A percentile compares a stretch with the other conserved stretches of the same genome.
Conservation (phyloP, 1,140 invertebrate species). For the Harlomillsia oculata region DNA sequence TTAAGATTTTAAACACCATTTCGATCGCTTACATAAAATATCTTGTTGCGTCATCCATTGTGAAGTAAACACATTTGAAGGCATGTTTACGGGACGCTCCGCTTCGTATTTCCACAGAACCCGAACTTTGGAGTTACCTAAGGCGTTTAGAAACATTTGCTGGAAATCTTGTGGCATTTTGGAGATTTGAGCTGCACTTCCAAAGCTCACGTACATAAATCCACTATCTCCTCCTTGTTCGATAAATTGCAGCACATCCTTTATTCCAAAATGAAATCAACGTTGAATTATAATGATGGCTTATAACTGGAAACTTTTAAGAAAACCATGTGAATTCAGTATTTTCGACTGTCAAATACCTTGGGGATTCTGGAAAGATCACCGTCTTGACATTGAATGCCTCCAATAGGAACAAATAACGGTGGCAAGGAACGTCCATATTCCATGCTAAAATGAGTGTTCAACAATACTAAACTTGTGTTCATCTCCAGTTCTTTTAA, state of each 20-base stretch:
- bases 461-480: conserved; percentile 5
- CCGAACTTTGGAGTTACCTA: conserved; percentile 8
- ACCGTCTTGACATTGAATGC: conserved; percentile 12
- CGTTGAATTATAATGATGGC: not conserved
- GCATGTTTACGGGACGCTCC: conserved; percentile 9
- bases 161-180: not conserved
- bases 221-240: conserved; percentile 11
- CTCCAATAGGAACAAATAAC: conserved; percentile 5
- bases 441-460: conserved; percentile 11
- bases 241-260: conserved; percentile 22
- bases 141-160: conserved; percentile 13
- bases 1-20: not conserved
- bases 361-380: conserved; percentile 12
- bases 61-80: conserved; percentile 26
- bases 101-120: conserved; percentile 35
- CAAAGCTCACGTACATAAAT: conserved; percentile 27
- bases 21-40: conserved; percentile 22
- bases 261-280: not conserved
- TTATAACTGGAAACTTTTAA: not conserved
- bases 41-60: conserved; percentile 34
- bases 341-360: not conserved
- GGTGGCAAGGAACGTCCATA: conserved; percentile 14
- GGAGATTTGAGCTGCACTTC: conserved; percentile 4
- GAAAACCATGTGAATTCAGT: not conserved
- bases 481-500: conserved; percentile 5